Percentiles rank a stretch among this genome's conserved stretches.
These are phyloP conservation scores for Netelia melanura DNA, from an alignment of 2,888 invertebrate species.

Conservation along the genomic window DNA sequence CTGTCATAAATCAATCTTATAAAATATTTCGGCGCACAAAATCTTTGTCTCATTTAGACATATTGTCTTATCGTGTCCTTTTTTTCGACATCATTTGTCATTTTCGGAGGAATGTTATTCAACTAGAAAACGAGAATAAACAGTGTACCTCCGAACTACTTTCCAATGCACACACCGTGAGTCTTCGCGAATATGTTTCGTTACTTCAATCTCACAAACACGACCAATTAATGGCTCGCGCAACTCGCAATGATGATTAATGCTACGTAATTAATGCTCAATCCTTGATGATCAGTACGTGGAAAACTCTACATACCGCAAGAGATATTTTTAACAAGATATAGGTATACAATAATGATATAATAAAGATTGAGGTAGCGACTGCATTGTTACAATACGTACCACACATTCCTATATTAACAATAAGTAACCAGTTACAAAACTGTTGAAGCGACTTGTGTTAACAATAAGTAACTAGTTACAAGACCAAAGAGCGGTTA, in stretches of 20 bases:
- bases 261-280: conserved; percentile 42
- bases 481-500: too few relatives aligned
- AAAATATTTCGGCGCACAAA: background rate
- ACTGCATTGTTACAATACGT: too few relatives aligned
- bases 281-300: conserved; percentile 10
- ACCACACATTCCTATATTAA: too few relatives aligned
- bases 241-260: conserved; percentile 31
- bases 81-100: background rate
- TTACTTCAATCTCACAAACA: background rate
- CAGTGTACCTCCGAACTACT: too few relatives aligned
- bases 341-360: too few relatives aligned
- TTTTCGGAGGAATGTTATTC: background rate
- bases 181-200: background rate
- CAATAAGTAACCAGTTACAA: too few relatives aligned
- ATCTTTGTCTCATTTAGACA: background rate
- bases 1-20: conserved; percentile 12
- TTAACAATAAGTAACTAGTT: too few relatives aligned
- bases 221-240: background rate
- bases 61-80: background rate
- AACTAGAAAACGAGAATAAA: too few relatives aligned
- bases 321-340: too few relatives aligned
- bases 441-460: too few relatives aligned
- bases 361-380: too few relatives aligned
- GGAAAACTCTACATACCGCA: background rate
- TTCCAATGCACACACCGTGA: too few relatives aligned